Evolutionary conservation across 2,113 vertebrate species (phyloP).

Genomic region (Mesoclemmys tuberculata): DNA sequence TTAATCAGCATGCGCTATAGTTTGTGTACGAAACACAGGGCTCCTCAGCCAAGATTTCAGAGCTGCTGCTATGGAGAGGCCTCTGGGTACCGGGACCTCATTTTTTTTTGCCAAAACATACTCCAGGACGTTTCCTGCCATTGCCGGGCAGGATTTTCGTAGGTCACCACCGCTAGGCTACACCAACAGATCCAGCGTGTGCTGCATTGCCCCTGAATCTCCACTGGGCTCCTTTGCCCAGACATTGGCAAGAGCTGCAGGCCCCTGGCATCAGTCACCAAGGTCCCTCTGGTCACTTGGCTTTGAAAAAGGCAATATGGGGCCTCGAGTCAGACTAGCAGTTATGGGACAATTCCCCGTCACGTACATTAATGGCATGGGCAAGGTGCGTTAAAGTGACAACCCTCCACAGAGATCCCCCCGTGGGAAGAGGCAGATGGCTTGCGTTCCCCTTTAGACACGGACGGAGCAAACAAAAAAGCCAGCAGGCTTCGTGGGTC

Average conservation of each 20-base stretch:
- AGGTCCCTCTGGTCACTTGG: neutral
- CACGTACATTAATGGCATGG: neutral
- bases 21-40: neutral
- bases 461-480: neutral
- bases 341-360: neutral
- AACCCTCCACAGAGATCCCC: neutral
- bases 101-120: neutral
- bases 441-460: neutral
- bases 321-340: neutral
- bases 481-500: neutral
- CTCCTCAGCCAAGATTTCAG: neutral
- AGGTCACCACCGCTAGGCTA: neutral
- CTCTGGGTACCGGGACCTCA: neutral
- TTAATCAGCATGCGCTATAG: neutral
- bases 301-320: neutral
- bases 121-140: neutral
- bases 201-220: neutral
- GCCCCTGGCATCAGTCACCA: neutral
- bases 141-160: neutral
- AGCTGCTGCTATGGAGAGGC: neutral
- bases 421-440: neutral
- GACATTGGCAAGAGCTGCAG: neutral
- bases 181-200: neutral
- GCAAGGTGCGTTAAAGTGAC: no score
- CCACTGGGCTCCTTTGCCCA: neutral